These are phyloP conservation scores for Limnephilus rhombicus DNA, from an alignment of 2,888 invertebrate species.

Conservation along the genomic window DNA sequence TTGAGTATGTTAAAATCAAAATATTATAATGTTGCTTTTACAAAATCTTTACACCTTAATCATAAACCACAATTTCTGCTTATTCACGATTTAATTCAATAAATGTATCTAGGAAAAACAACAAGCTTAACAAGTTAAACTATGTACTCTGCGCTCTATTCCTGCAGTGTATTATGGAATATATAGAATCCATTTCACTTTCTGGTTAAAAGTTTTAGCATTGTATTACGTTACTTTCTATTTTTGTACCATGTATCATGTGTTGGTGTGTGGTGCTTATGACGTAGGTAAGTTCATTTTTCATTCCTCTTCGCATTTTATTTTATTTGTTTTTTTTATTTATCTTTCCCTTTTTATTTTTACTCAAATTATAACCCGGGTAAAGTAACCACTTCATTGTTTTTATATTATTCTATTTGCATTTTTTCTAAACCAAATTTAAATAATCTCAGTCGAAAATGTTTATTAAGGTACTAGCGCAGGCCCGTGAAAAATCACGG, in stretches of 20 bases:
- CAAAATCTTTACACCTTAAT: neutral
- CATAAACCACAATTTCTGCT: neutral
- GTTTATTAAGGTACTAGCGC: too few relatives aligned
- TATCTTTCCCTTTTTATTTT: neutral
- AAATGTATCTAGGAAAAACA: too few relatives aligned
- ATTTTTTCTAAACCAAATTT: too few relatives aligned
- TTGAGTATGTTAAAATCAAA: neutral
- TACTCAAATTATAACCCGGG: neutral
- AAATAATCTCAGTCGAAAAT: too few relatives aligned
- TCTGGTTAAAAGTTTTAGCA: neutral
- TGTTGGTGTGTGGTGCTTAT: neutral
- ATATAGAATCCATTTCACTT: neutral
- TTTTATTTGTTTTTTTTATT: neutral
- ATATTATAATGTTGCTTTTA: neutral
- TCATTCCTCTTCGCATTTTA: neutral
- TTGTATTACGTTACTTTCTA: neutral
- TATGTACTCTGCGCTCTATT: neutral
- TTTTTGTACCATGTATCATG: neutral
- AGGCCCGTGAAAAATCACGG: too few relatives aligned
- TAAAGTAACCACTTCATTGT: too few relatives aligned
- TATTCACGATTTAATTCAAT: neutral
- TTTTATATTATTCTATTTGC: too few relatives aligned
- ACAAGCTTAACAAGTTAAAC: neutral
- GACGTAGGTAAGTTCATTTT: neutral
- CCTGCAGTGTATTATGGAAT: neutral